These are phyloP conservation scores for Neofelis nebulosa DNA, from an alignment of 2,113 vertebrate genomes.

Conservation along the genomic window DNA sequence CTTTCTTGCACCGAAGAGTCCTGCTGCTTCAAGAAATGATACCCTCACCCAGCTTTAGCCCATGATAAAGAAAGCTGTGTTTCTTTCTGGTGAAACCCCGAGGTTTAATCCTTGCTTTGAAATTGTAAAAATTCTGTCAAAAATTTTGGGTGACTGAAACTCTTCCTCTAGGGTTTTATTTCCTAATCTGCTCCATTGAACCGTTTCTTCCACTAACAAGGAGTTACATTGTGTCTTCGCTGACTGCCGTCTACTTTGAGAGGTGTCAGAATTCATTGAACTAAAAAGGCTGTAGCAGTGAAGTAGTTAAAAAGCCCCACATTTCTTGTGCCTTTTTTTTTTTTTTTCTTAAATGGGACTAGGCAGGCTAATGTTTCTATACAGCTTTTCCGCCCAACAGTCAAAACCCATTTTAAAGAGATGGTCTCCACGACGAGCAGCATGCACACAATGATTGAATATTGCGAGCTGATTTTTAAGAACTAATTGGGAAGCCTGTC, in stretches of 20 bases:
- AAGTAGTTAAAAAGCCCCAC: conserved; percentile 29
- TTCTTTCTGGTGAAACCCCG: neutral
- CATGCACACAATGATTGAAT: conserved; percentile 48
- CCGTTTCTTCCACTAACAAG: conserved; percentile 17
- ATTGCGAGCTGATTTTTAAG: conserved; percentile 41
- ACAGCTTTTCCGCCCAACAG: neutral
- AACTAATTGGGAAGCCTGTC: conserved; percentile 68
- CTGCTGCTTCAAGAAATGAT: conserved; percentile 30
- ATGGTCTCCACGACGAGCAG: conserved; percentile 38
- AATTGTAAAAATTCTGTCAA: conserved; percentile 41
- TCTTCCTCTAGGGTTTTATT: neutral
- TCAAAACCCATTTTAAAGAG: conserved; percentile 52
- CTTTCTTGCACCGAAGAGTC: conserved; percentile 55
- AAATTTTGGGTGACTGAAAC: conserved; percentile 31
- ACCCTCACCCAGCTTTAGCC: conserved; percentile 26
- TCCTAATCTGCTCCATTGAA: neutral
- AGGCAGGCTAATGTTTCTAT: neutral
- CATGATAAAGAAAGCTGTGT: neutral
- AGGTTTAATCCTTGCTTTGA: conserved; percentile 40
- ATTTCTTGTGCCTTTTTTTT: neutral
- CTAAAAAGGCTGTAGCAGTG: neutral
- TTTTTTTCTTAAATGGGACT: neutral
- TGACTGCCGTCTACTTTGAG: neutral
- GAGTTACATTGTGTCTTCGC: neutral
- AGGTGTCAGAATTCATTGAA: neutral